Conservation (phyloP, 2,113 vertebrate genomes). For the Anhinga anhinga region DNA sequence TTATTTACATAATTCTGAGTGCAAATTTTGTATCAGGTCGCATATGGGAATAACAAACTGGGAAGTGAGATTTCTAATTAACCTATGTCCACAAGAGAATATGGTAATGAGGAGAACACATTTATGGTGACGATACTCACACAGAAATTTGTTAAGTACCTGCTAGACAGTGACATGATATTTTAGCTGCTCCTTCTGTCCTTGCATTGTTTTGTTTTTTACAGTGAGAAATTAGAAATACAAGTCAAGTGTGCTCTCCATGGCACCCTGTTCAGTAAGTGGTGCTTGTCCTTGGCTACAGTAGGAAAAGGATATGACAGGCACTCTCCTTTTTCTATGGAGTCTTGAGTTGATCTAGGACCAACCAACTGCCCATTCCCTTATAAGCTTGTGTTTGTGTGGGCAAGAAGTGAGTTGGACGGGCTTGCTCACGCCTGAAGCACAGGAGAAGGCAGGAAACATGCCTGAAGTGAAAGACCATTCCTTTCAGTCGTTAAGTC, state of each 20-base stretch:
- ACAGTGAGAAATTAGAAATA: neutral
- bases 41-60: conserved; percentile 2
- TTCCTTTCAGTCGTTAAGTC: neutral
- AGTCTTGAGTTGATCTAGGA: neutral
- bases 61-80: conserved; percentile 53
- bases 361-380: neutral
- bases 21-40: neutral
- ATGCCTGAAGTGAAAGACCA: neutral
- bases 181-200: neutral
- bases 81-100: conserved; percentile 12
- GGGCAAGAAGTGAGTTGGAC: neutral
- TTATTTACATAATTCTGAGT: conserved; percentile 37
- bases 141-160: neutral
- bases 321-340: neutral
- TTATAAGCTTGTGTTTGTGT: neutral
- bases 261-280: neutral
- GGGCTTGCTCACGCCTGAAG: neutral
- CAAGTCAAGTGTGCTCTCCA: neutral
- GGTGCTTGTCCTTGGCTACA: neutral
- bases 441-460: neutral
- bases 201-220: neutral
- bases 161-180: neutral
- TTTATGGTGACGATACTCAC: neutral
- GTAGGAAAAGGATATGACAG: neutral
- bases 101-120: neutral